These are phyloP conservation scores for Phocoena phocoena DNA, from an alignment of 2,113 vertebrate species.

Conservation along the genomic window DNA sequence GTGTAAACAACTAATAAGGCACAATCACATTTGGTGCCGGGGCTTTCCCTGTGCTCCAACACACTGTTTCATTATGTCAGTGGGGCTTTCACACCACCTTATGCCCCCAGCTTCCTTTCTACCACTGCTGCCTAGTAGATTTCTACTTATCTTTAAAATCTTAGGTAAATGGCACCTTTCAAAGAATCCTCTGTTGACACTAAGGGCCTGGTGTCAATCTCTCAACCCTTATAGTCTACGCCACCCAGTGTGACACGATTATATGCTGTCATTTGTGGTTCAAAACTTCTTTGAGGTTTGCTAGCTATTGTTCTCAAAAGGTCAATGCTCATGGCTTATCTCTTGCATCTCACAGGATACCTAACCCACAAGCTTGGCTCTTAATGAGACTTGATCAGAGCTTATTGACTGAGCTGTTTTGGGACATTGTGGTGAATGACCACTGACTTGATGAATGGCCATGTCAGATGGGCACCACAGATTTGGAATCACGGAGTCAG, in stretches of 20 bases:
- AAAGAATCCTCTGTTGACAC: not conserved
- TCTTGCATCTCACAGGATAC: not conserved
- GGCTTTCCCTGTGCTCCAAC: not conserved
- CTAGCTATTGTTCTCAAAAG: not conserved
- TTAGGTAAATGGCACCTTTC: not conserved
- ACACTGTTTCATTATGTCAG: not conserved
- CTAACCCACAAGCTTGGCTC: not conserved
- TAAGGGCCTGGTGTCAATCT: not conserved
- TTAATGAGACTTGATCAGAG: not conserved
- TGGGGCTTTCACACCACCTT: not conserved
- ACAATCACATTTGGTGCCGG: rapidly evolving
- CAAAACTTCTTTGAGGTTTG: not conserved
- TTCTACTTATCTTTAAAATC: not conserved
- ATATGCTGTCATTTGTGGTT: not conserved
- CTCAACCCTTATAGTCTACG: not conserved
- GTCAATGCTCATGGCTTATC: not conserved
- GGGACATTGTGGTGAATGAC: not conserved
- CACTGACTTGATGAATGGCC: not conserved
- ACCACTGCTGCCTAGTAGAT: not conserved
- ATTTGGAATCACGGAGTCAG: not conserved
- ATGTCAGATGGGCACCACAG: not conserved
- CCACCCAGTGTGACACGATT: not conserved
- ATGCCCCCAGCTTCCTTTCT: not conserved
- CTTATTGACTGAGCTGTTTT: not conserved
- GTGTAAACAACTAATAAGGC: not conserved